A percentile compares a stretch with the other conserved stretches of the same genome.
Conservation (phyloP, 2,888 invertebrate genomes). For the Drosophila kambysellisi region DNA sequence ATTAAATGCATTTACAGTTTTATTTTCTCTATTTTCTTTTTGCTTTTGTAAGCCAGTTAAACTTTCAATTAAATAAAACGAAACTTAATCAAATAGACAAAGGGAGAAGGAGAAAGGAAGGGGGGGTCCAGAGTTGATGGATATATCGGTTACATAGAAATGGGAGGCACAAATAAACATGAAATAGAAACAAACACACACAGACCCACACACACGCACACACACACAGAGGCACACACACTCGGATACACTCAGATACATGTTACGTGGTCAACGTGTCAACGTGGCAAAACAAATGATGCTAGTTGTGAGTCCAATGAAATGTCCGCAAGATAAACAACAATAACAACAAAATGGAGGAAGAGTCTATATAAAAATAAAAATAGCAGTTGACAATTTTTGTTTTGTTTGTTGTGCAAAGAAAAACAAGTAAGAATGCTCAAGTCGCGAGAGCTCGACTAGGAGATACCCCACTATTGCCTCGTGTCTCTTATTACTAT, state of each 20-base stretch:
- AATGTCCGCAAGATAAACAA: constrained; percentile 60
- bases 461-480: neutral
- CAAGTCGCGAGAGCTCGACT: neutral
- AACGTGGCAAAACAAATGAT: constrained; percentile 77
- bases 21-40: neutral
- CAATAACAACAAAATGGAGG: constrained; percentile 1
- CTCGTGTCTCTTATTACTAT: neutral
- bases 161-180: constrained; percentile 60
- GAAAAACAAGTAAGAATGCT: neutral
- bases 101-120: neutral
- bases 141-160: constrained; percentile 43
- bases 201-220: constrained; percentile 12
- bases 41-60: constrained; percentile 41
- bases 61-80: constrained; percentile 73
- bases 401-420: constrained; percentile 33
- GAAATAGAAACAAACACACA: constrained; percentile 34
- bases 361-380: constrained; percentile 40
- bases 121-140: constrained; percentile 8
- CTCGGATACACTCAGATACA: constrained; percentile 2
- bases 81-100: constrained; percentile 68
- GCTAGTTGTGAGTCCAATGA: constrained; percentile 73
- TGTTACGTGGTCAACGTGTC: constrained; percentile 67
- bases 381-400: constrained; percentile 57
- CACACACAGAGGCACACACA: neutral
- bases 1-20: constrained; percentile 51